Evolutionary conservation across 1,140 invertebrate species (phyloP).

Genomic region (Marisa cornuarietis): DNA sequence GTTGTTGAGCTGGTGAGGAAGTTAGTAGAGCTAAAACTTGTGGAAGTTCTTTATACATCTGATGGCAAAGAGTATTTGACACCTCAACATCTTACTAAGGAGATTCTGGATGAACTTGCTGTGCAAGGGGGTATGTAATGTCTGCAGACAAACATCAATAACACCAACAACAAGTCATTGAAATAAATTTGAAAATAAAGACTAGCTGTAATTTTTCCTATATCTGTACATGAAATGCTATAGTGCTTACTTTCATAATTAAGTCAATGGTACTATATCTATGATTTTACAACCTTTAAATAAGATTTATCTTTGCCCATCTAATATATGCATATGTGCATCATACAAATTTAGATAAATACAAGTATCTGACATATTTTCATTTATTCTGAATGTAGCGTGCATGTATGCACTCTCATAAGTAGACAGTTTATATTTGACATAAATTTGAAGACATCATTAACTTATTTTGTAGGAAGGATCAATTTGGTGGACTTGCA

Average conservation of each 20-base stretch:
- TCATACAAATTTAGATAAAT: too few species aligned
- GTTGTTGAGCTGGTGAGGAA: constrained; percentile 95
- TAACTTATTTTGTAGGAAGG: constrained; percentile 66
- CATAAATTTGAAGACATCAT: neutral
- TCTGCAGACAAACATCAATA: neutral
- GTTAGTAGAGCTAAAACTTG: constrained; percentile 83
- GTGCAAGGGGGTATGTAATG: constrained; percentile 77
- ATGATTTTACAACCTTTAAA: too few species aligned
- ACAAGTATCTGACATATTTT: neutral
- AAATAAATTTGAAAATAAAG: too few species aligned
- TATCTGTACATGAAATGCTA: too few species aligned
- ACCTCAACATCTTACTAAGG: constrained; percentile 84
- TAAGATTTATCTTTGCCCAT: too few species aligned
- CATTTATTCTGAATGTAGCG: neutral
- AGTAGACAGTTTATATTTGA: neutral
- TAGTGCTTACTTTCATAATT: too few species aligned
- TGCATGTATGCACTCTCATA: neutral
- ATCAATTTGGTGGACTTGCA: constrained; percentile 89
- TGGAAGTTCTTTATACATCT: constrained; percentile 93
- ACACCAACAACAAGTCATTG: too few species aligned
- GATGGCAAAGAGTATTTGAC: constrained; percentile 99
- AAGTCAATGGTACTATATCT: too few species aligned
- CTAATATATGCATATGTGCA: too few species aligned
- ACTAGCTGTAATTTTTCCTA: too few species aligned
- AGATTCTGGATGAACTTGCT: constrained; percentile 92